phyloP scores from a whole-genome alignment of 2,113 vertebrate genomes.

The Brienomyrus brachyistius region DNA sequence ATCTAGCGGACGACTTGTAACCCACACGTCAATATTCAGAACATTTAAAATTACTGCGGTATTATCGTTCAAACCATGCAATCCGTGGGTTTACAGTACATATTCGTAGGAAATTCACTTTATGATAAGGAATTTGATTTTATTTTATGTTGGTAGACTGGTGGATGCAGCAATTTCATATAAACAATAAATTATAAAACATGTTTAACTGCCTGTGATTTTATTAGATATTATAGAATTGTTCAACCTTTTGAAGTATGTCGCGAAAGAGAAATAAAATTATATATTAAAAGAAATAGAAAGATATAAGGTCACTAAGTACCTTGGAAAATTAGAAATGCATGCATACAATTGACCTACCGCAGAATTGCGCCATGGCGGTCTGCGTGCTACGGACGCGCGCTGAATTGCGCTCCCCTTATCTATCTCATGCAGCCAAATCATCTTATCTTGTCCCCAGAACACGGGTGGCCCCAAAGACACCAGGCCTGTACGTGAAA shows the following conservation, averaged over 20 bases:
- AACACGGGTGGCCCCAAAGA: background rate
- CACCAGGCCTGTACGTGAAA: background rate
- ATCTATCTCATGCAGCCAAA: background rate
- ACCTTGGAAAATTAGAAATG: background rate
- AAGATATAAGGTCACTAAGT: background rate
- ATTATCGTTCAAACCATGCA: background rate
- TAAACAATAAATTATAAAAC: background rate
- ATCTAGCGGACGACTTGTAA: background rate
- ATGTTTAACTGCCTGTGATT: background rate
- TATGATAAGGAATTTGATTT: background rate
- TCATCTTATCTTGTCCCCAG: background rate
- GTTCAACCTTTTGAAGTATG: background rate
- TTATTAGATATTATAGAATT: background rate
- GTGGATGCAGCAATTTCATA: background rate
- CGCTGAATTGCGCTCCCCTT: background rate
- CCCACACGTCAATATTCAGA: background rate
- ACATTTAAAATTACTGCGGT: background rate
- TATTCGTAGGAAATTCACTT: background rate
- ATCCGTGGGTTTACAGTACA: background rate
- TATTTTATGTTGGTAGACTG: background rate
- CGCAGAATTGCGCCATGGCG: background rate
- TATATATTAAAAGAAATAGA: no score
- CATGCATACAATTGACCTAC: background rate
- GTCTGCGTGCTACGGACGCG: background rate
- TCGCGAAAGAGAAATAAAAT: background rate